Base-by-base conservation (phyloP, 2,113 vertebrate species). In the Monopterus albus region DNA sequence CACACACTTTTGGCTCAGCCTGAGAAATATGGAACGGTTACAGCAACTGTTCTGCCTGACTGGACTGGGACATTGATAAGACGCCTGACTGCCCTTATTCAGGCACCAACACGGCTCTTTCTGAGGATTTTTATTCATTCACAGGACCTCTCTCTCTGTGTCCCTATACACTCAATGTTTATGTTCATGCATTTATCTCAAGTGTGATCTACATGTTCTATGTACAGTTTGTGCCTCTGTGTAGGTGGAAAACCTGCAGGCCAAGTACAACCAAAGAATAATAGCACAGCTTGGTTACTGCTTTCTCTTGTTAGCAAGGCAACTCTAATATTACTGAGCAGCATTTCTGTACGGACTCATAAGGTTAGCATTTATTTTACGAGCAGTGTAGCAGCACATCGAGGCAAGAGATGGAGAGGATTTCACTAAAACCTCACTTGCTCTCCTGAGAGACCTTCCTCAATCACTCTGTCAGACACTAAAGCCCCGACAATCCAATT, bases 1-100 rank as follows among this genome's bases (percentile, higher is more conserved):
- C 68, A 68, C 75, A 72, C 64, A 82, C 73, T 84, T 55, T 74
- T 65, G 66, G 80, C 77, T 75, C 71, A 21, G 72, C 50, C 62
- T 60, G 65, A 66, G 38, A 69, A 75, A 78, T 66, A 78, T 73
- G 75, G 78, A 83, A 78, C 18, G 31, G 67, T 69, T 83, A 79
- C 75, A 87, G 70, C 59, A 50, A 72, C 39, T 35, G 46, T 85
- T 88, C 76, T 73, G 83, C 83, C 79, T 78, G 78, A 86, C 64
- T 65, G 75, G 66, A 72, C 45, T 11, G 58, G 70, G 75, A 87
- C 81, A 83, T 52, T 55, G 69, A 84, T 82, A 76, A 83, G 66
- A 79, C 51, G 58, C 80, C 72, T 80, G 45, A 82, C 50, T 53
- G 74, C 73, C 23, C 79, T 83, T 57, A 76, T 74, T 63, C 56